Percentiles rank a stretch among this genome's conserved stretches.
Evolutionary conservation across 2,797 vertebrate species (phyloP).

Genomic region (Malurus leucopterus): DNA sequence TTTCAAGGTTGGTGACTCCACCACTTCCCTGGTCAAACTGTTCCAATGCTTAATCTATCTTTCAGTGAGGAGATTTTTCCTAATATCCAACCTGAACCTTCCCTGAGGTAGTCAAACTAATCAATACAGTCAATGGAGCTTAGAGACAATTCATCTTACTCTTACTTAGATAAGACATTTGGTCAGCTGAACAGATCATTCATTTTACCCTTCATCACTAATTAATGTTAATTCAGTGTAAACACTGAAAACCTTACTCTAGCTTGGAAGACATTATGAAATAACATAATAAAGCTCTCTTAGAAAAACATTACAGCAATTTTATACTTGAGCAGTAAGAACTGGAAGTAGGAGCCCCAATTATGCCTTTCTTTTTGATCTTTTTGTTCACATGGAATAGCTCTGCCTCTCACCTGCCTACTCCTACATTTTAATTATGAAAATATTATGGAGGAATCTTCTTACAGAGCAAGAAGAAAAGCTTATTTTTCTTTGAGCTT

Average conservation of each 20-base stretch:
- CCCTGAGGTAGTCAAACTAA: background rate
- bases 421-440: constrained; percentile 27
- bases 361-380: background rate
- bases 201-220: background rate
- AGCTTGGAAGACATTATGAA: background rate
- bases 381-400: constrained; percentile 26
- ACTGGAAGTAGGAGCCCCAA: constrained; percentile 9
- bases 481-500: background rate
- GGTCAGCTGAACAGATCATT: background rate
- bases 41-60: background rate
- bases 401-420: constrained; percentile 35
- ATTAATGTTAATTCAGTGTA: background rate
- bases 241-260: background rate
- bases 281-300: background rate
- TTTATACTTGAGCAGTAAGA: background rate
- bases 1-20: background rate
- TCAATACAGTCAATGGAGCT: background rate
- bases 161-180: background rate
- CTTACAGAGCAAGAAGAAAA: background rate
- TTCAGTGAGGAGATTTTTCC: background rate
- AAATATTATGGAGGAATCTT: constrained; percentile 31
- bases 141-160: background rate
- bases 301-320: background rate
- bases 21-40: background rate
- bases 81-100: background rate